Evolutionary conservation across 2,113 vertebrate species (phyloP), one percentile per base, ranked within the genome.

Genomic region (Corythornis vintsioides): DNA sequence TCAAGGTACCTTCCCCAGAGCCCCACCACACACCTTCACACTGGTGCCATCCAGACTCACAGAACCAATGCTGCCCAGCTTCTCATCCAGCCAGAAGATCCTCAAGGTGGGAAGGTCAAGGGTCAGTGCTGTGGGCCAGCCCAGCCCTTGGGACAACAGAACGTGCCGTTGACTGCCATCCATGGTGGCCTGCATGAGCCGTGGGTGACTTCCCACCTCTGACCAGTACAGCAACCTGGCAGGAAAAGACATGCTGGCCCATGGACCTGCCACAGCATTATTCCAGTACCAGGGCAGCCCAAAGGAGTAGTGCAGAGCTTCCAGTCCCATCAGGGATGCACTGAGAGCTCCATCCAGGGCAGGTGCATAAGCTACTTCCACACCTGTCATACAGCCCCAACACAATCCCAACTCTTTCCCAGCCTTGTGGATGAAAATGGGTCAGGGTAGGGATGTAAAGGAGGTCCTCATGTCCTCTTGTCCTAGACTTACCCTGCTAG

Each of bases 61-160:
- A 22, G 98, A 99, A 50, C 98, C 98, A 3, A 99, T 95, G 57
- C 97, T 98, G 73, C 97, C 97, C 87, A 99, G 92, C 90, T 99
- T 99, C 86, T 99, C 98, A 66, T 99, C 99, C 3, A 98, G 97
- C 99, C 99, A 99, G 96, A 98, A 99, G 83, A 99, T 97, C 86
- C 96, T 95, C 96, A 96, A 95, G n/a, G 97, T 96, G 63, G 98
- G 65, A 13, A 96, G 89, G 94, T 99, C 99, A 1, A 98, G 97
- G 25, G 98, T 96, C 83, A 99, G 85, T 74, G 98, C 98, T 28
- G 98, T 98, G 9, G 99, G 99, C 98, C 98, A 98, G 57, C 98
- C 98, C 77, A 99, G 93, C 16, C 97, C 97, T 38, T 88, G 77
- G 29, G 70, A 96, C 81, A 99, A 92, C 59, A 99, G 92, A 50